Evolutionary conservation across 2,797 vertebrate species (phyloP), one percentile per base, ranked within the genome.

Genomic region (Dicrostonyx torquatus): DNA sequence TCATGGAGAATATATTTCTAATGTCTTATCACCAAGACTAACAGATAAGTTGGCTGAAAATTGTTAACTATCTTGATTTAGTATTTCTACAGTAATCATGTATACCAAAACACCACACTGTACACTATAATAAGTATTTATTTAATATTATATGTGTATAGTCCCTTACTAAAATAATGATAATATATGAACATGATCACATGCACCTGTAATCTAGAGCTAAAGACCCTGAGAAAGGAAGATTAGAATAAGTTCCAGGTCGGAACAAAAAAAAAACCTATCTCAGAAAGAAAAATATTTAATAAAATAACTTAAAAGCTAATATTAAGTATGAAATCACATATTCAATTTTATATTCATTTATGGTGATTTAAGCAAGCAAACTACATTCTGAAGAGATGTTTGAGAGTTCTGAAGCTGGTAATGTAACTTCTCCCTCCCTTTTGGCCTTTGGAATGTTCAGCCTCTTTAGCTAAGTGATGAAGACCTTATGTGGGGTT

Each of bases 301-400:
- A 53, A 43, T 62, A 77, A 53, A 64, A 77, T 12, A 64, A 84
- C 9, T n/a, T 60, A 6, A 70, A 53, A 89, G 45, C 5, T 7
- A 29, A 88, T 53, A 73, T 80, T 64, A 64, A 79, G 10, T 75
- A 62, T 60, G 31, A 1, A 14, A 24, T 18, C 4, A 14, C 17
- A 68, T 15, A 89, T 40, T 11, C 1, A 60, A 72, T 45, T 22
- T 87, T 90, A 22, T 64, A 84, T 48, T 79, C 77, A 40, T 50
- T 80, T 85, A 15, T 91, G 31, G 10, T 87, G 4, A 93, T 91
- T 87, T 90, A 76, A 68, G 55, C 14, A 85, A 93, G 75, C 7
- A 88, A 78, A 64, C 58, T 77, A 31, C 2, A 53, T 68, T 90
- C 86, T 70, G 22, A 64, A 43, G 31, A 55, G 20, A 2, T 2